Percentiles rank a stretch among this genome's conserved stretches.
Conservation (phyloP, 1,140 invertebrate genomes). For the Aporrectodea caliginosa region DNA sequence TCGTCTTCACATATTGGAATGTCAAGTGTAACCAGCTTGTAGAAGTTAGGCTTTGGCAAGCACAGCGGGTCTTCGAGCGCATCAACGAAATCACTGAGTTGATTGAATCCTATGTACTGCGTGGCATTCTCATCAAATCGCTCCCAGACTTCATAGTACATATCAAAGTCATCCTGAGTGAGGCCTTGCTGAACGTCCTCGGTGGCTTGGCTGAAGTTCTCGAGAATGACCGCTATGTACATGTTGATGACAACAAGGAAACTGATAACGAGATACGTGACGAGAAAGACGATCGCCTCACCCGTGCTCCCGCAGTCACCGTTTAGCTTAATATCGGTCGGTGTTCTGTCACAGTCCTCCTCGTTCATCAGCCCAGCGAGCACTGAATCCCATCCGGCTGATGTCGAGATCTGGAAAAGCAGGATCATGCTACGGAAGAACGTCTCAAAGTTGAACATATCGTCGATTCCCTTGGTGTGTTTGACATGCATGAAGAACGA, state of each 20-base stretch:
- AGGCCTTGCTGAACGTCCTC: constrained; percentile 97
- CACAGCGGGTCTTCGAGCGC: constrained; percentile 57
- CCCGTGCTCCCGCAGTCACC: constrained; percentile 23
- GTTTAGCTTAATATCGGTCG: neutral
- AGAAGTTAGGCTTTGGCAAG: constrained; percentile 97
- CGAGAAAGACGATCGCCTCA: constrained; percentile 67
- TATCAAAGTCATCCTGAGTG: constrained; percentile 97
- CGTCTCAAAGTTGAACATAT: constrained; percentile 97
- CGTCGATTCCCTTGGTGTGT: constrained; percentile 85
- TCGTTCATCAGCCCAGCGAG: constrained; percentile 93
- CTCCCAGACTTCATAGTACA: constrained; percentile 99
- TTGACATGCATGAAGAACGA: constrained; percentile 99
- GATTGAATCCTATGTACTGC: constrained; percentile 89
- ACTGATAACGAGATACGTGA: constrained; percentile 93
- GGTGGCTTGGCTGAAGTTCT: constrained; percentile 96
- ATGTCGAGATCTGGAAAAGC: constrained; percentile 97
- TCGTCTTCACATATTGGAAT: constrained; percentile 96
- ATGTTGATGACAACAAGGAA: constrained; percentile 98
- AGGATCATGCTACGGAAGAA: constrained; percentile 96
- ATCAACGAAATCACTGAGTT: constrained; percentile 82
- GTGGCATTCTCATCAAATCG: constrained; percentile 96
- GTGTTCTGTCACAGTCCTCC: constrained; percentile 43
- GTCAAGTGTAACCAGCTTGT: constrained; percentile 97
- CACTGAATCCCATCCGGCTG: constrained; percentile 93
- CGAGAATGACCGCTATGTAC: constrained; percentile 98